Evolutionary conservation across 2,797 vertebrate species (phyloP).

Genomic region (Sebastes iracundus): DNA sequence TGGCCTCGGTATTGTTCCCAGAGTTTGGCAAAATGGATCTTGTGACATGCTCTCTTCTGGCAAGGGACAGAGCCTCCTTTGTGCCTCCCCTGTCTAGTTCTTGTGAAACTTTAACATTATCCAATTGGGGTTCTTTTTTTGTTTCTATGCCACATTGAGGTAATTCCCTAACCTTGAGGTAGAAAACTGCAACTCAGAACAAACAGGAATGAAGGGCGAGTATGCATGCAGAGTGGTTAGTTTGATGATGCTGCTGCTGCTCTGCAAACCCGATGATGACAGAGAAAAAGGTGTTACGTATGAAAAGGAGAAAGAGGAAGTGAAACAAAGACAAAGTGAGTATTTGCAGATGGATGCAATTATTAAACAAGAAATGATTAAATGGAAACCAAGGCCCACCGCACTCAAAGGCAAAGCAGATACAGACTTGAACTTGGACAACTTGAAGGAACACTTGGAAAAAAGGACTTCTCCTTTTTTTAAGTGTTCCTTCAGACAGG

Average conservation of each 20-base stretch:
- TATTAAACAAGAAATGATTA: slow-evolving; percentile 22
- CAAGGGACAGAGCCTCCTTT: slow-evolving; percentile 80
- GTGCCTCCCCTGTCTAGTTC: slow-evolving; percentile 65
- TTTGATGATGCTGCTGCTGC: slow-evolving; percentile 40
- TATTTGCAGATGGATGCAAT: slow-evolving; percentile 18
- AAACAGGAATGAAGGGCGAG: slow-evolving; percentile 23
- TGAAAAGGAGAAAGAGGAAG: slow-evolving; percentile 46
- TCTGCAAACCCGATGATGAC: slow-evolving; percentile 55
- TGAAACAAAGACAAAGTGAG: slow-evolving; percentile 12
- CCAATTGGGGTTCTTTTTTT: slow-evolving; percentile 26
- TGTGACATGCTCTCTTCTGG: slow-evolving; percentile 80
- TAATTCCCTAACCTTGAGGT: slow-evolving; percentile 53
- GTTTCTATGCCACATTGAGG: slow-evolving; percentile 12
- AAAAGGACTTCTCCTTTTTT: slow-evolving; percentile 18
- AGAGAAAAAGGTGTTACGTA: slow-evolving; percentile 67
- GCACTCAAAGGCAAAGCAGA: slow-evolving; percentile 50
- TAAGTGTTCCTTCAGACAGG: slow-evolving; percentile 50
- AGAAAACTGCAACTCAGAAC: slow-evolving; percentile 31
- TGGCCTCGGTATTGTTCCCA: slow-evolving; percentile 73
- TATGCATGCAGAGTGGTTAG: slow-evolving; percentile 22
- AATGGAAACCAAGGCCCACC: slow-evolving; percentile 50
- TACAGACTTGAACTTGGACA: slow-evolving; percentile 35
- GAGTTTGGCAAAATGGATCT: slow-evolving; percentile 79
- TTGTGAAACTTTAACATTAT: slow-evolving; percentile 76
- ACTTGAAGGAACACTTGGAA: slow-evolving; percentile 50